Percentiles rank a stretch among this genome's conserved stretches.
phyloP scores from a whole-genome alignment of 2,113 vertebrate genomes.

The Passer domesticus region DNA sequence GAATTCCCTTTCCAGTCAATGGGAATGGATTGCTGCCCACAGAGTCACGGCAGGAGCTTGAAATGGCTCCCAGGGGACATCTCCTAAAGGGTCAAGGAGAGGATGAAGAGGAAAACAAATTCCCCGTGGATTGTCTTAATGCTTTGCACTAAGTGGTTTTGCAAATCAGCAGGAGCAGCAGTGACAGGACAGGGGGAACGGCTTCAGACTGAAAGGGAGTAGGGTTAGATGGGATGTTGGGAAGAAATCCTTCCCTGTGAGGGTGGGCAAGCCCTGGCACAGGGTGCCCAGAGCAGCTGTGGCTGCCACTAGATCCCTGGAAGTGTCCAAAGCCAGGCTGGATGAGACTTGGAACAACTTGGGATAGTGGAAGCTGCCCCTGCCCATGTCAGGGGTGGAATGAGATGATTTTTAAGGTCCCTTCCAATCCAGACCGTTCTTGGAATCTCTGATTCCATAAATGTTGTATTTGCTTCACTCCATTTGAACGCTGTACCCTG shows the following conservation, averaged over 20 bases:
- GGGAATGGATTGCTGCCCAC: background rate
- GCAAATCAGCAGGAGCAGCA: background rate
- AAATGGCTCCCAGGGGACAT: background rate
- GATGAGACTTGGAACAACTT: accelerated
- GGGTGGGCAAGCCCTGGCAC: background rate
- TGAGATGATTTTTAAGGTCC: background rate
- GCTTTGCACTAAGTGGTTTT: background rate
- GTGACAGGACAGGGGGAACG: background rate
- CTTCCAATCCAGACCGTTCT: accelerated
- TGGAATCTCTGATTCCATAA: background rate
- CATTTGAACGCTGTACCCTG: background rate
- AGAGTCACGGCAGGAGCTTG: background rate
- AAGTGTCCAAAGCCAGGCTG: accelerated
- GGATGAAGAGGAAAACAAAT: background rate
- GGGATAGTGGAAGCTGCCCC: accelerated
- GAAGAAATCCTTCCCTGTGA: accelerated
- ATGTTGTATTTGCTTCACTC: background rate
- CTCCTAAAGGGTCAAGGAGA: background rate
- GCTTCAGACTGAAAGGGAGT: background rate
- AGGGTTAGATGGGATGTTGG: background rate
- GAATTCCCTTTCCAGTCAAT: background rate
- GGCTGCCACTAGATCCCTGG: background rate
- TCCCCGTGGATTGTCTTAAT: background rate
- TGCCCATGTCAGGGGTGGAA: background rate
- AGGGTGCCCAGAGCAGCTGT: background rate